Evolutionary conservation across 2,888 invertebrate genomes (phyloP), one percentile per base, ranked within the genome.

Genomic region (Eristalis intricaria): DNA sequence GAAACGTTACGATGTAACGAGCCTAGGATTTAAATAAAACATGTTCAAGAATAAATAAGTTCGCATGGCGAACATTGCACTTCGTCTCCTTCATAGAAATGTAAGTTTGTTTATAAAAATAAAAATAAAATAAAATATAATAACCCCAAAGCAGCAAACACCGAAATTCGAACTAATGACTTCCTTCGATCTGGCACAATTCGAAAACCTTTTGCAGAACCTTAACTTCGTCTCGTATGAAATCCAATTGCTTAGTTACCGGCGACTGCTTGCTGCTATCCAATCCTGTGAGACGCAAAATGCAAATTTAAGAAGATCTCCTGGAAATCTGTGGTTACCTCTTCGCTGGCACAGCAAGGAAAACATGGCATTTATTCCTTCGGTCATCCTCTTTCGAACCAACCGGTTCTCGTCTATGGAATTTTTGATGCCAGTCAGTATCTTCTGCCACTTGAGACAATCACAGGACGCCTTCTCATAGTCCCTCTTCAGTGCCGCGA

Each of bases 191-290:
- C 23, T 26, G 38, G 22, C 76, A 76, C 38, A 66, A 29, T 0
- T 61, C n/a, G 1, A 76, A 66, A 4, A 76, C 66, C 40, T 68
- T 76, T 61, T 76, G 76, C 1, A 76, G 15, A 66, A 76, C 68
- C 0, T 40, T 58, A 15, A 76, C 56, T 76, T 76, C 68, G 1
- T 61, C 68, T 15, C 40, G 66, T 38, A 76, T 76, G 22, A 76
- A 76, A 32, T 76, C 76, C 43, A 76, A 29, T 61, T 76, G 76
- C 4, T 29, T 61, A 29, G 38, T 65, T 23, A 61, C 58, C 2
- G 22, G 40, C 3, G 35, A 19, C 32, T 68, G 58, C 29, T 68
- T 61, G 15, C 32, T 19, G 15, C 32, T 19, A 22, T 22, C 58
- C 23, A 22, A 7, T 43, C 58, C 58, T 58, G 22, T 4, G 7